Percentiles rank a stretch among this genome's conserved stretches.
Conservation (phyloP, 2,797 vertebrate species). For the Neomorphus geoffroyi region DNA sequence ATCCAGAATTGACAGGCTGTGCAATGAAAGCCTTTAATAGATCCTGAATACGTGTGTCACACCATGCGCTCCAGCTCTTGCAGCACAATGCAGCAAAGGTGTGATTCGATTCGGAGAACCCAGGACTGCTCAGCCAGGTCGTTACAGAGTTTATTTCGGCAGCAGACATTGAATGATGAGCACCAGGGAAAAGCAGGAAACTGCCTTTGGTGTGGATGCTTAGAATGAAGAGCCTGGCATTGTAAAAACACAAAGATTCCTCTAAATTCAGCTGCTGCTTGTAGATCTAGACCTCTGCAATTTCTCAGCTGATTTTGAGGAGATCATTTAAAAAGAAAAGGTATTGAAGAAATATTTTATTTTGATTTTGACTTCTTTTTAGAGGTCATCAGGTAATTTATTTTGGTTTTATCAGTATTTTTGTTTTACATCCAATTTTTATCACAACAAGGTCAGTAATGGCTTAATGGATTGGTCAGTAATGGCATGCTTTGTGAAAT, state of each 20-base stretch:
- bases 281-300: not conserved
- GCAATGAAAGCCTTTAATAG: not conserved
- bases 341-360: not conserved
- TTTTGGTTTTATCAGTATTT: not conserved
- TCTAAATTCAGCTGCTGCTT: not conserved
- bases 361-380: not conserved
- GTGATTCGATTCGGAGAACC: not conserved
- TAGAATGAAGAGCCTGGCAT: not conserved
- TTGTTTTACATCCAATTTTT: not conserved
- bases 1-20: not conserved
- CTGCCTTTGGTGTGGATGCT: not conserved
- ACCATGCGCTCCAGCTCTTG: accelerated
- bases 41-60: accelerated
- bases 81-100: accelerated
- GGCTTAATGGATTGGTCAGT: not conserved
- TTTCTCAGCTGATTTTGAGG: not conserved
- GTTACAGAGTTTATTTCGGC: not conserved
- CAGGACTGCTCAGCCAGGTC: not conserved
- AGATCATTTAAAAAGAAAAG: not conserved
- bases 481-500: not conserved
- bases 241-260: not conserved
- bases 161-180: not conserved
- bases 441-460: not conserved
- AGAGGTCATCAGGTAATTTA: not conserved
- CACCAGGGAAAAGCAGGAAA: not conserved